phyloP scores from a whole-genome alignment of 2,113 vertebrate species.

The Hydrochoerus hydrochaeris region DNA sequence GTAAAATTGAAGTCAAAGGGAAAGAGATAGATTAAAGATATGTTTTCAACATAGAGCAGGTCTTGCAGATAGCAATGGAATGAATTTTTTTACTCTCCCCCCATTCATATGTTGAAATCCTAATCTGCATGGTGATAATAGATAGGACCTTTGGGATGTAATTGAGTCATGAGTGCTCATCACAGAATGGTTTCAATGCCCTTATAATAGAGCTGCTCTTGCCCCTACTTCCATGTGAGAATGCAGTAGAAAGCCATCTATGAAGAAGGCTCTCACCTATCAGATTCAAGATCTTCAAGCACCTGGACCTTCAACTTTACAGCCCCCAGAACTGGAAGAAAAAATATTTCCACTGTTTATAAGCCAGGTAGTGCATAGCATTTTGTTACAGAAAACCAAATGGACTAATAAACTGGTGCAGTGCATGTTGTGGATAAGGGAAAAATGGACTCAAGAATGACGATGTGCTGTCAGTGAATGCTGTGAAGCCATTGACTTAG shows the following conservation, averaged over 20 bases:
- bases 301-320: neutral
- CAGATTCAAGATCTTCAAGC: neutral
- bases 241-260: neutral
- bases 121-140: neutral
- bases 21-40: neutral
- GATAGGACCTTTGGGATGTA: neutral
- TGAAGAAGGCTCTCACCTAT: neutral
- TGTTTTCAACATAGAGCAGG: neutral
- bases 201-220: neutral
- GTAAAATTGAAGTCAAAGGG: neutral
- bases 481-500: constrained; percentile 61
- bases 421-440: neutral
- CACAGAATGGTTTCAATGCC: neutral
- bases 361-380: neutral
- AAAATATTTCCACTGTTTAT: neutral
- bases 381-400: neutral
- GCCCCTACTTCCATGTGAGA: neutral
- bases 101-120: neutral
- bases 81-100: neutral
- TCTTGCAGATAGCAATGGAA: neutral
- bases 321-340: neutral
- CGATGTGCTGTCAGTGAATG: constrained; percentile 21
- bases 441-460: neutral
- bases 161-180: neutral
- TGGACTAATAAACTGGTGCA: neutral